Evolutionary conservation across 2,113 vertebrate genomes (phyloP).

Genomic region (Myrmophylax atrothorax): DNA sequence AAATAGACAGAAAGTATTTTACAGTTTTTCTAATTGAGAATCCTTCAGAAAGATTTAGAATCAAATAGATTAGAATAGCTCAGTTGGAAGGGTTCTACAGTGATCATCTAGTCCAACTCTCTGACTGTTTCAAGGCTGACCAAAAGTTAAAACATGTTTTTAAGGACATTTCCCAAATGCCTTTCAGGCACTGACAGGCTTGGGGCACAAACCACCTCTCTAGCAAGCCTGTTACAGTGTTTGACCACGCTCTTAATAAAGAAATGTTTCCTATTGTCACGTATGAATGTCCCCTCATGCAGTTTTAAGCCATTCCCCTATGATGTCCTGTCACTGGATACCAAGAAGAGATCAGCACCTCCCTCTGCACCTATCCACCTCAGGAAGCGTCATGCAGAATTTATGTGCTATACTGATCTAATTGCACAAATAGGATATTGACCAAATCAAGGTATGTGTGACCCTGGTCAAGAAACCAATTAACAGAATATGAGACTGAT

Average conservation of each 20-base stretch:
- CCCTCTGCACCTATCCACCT: neutral
- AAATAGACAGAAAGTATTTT: neutral
- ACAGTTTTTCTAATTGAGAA: neutral
- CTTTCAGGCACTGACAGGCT: neutral
- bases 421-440: neutral
- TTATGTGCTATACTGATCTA: neutral
- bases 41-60: neutral
- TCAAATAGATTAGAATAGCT: neutral
- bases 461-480: neutral
- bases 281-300: neutral
- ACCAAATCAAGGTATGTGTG: neutral
- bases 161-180: neutral
- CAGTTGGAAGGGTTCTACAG: neutral
- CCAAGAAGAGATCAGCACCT: neutral
- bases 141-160: neutral
- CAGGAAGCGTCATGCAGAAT: neutral
- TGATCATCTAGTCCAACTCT: neutral
- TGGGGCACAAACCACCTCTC: neutral
- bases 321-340: accelerated
- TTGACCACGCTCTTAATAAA: neutral
- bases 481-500: neutral
- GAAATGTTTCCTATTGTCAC: neutral
- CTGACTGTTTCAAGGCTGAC: neutral
- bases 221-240: neutral
- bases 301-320: neutral